phyloP scores from a whole-genome alignment of 2,113 vertebrate species.

The Glaucomys volans region DNA sequence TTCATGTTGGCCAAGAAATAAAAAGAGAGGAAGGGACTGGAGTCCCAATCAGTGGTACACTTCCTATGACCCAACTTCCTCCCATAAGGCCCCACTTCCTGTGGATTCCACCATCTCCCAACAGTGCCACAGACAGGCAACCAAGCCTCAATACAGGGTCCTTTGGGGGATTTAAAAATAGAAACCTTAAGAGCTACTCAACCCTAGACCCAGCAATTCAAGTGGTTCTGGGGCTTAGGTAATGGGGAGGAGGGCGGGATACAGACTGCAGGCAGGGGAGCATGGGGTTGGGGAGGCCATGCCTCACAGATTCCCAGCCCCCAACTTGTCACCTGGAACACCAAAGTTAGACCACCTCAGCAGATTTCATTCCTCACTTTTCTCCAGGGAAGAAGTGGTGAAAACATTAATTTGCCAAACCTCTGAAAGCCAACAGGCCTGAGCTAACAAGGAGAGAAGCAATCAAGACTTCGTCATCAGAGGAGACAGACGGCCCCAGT shows the following conservation, averaged over 20 bases:
- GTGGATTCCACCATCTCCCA: too few relatives aligned
- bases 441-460: slow-evolving; percentile 54
- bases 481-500: slow-evolving; percentile 39
- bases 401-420: slow-evolving; percentile 68
- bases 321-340: neutral
- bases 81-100: neutral
- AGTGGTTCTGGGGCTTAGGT: neutral
- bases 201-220: neutral
- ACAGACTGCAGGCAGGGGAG: neutral
- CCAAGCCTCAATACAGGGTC: neutral
- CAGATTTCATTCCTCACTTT: slow-evolving; percentile 36
- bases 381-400: slow-evolving; percentile 27
- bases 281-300: fast-evolving
- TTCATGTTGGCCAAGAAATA: neutral
- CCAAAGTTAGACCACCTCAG: neutral
- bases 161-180: neutral
- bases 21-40: neutral
- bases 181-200: neutral
- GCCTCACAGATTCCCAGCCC: neutral
- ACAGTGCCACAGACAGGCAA: fast-evolving
- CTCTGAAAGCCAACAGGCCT: slow-evolving; percentile 34
- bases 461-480: slow-evolving; percentile 39
- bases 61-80: neutral
- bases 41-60: too few relatives aligned
- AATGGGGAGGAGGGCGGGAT: neutral